Evolutionary conservation across 2,113 vertebrate species (phyloP), one percentile per base, ranked within the genome.

Genomic region (Gasterosteus nipponicus): DNA sequence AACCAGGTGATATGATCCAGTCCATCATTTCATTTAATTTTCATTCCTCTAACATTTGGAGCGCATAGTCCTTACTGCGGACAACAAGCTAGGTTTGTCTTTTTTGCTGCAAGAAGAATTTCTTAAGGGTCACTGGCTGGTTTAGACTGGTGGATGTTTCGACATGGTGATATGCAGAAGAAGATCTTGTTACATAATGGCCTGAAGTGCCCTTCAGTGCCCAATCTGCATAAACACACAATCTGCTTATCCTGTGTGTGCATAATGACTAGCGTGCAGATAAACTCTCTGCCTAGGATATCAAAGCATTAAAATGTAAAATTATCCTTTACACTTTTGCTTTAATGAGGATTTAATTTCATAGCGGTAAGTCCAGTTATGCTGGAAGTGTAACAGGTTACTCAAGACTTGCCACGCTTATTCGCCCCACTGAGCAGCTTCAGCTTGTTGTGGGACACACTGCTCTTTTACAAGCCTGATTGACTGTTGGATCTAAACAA

Each of bases 41-140:
- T 10, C 2, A 10, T 3, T 51, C 49, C 41, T 42, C 5, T 6
- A 39, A 42, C 49, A 42, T 42, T 41, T 6, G 14, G 22, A 68
- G 31, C 41, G 49, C 10, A 46, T 2, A 60, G 61, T 66, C 60
- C 26, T 6, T 2, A 11, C 56, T 71, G 33, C 5, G 41, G 19
- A 8, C 39, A 35, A 64, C 35, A 47, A 67, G 22, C 22, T 35
- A 44, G 67, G 72, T 59, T 51, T 75, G 35, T 69, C 11, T 63
- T 59, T 42, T 59, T 1, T 51, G 41, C 66, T 42, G 39, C 44
- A 42, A 67, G 64, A 73, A 54, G 47, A 4, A 58, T 51, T 54
- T 5, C 61, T 4, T 49, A 16, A 56, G 8, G 41, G 8, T 39
- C n/a, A 41, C 11, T 2, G 22, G 47, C 16, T 15, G 29, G 47